Conservation (phyloP, 2,797 vertebrate species). For the Poeciliopsis infans region DNA sequence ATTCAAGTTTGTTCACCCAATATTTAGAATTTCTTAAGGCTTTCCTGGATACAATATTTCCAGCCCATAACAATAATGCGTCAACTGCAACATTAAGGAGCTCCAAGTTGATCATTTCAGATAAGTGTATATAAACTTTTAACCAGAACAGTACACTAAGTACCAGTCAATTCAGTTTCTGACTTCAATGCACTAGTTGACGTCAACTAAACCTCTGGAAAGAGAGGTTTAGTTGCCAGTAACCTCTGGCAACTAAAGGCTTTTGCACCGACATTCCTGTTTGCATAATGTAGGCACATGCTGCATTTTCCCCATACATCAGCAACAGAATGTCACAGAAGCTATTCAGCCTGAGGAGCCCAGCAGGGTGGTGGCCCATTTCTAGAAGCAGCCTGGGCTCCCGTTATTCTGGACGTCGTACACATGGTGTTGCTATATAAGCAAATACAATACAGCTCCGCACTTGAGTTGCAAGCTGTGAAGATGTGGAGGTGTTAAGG, state of each 20-base stretch:
- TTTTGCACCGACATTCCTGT: conserved; percentile 33
- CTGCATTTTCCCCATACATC: conserved; percentile 66
- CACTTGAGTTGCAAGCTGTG: conserved; percentile 12
- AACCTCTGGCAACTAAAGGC: conserved; percentile 40
- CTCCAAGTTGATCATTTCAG: neutral
- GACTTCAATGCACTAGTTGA: neutral
- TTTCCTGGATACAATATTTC: neutral
- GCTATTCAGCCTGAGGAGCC: conserved; percentile 50
- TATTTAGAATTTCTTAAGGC: neutral
- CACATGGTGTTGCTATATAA: conserved; percentile 10
- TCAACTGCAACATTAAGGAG: neutral
- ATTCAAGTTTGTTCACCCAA: neutral
- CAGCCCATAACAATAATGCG: neutral
- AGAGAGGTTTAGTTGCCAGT: neutral
- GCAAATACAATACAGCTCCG: conserved; percentile 36
- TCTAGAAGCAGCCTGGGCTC: conserved; percentile 1
- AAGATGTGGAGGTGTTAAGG: conserved; percentile 34
- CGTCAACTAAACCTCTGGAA: too few species aligned
- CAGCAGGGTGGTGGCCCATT: conserved; percentile 31
- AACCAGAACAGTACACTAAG: neutral
- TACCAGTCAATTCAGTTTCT: neutral
- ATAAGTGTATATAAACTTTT: neutral
- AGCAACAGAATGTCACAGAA: conserved; percentile 56
- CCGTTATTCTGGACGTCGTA: neutral
- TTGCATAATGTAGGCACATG: conserved; percentile 53